Conservation (phyloP, 2,888 invertebrate species). For the Laothoe populi region DNA sequence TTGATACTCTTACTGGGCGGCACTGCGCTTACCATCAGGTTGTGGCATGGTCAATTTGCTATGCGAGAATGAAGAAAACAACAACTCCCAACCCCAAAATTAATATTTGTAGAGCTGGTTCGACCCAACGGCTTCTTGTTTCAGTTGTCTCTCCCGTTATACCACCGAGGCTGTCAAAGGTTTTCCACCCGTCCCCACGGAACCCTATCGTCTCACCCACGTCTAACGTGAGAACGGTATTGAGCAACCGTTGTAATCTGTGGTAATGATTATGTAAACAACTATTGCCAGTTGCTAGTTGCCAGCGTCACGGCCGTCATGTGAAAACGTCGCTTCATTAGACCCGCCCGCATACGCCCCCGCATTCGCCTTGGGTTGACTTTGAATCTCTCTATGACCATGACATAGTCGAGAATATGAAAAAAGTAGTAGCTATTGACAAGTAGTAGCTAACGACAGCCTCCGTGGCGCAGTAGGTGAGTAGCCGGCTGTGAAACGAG, state of each 20-base stretch:
- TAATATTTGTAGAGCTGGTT: too few species aligned
- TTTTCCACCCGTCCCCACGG: not conserved
- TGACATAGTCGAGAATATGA: not conserved
- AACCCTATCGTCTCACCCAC: constrained; percentile 13
- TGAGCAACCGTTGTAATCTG: constrained; percentile 14
- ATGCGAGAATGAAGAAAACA: too few species aligned
- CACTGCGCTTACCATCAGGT: too few species aligned
- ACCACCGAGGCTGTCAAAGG: not conserved
- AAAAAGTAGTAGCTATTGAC: too few species aligned
- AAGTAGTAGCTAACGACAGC: too few species aligned
- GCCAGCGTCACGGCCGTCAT: not conserved
- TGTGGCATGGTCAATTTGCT: too few species aligned
- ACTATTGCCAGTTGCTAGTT: not conserved
- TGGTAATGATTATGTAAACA: constrained; percentile 23
- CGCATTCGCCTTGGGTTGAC: not conserved
- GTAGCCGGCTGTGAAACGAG: too few species aligned
- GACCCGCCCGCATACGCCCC: not conserved
- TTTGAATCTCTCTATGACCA: constrained; percentile 18
- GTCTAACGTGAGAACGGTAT: constrained; percentile 20
- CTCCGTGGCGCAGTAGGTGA: too few species aligned
- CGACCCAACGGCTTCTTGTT: too few species aligned
- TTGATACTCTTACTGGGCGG: too few species aligned
- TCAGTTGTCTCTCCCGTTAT: too few species aligned
- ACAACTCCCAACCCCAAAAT: too few species aligned
- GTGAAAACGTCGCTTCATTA: constrained; percentile 5